Evolutionary conservation across 2,113 vertebrate genomes (phyloP).

Genomic region (Indicator indicator): DNA sequence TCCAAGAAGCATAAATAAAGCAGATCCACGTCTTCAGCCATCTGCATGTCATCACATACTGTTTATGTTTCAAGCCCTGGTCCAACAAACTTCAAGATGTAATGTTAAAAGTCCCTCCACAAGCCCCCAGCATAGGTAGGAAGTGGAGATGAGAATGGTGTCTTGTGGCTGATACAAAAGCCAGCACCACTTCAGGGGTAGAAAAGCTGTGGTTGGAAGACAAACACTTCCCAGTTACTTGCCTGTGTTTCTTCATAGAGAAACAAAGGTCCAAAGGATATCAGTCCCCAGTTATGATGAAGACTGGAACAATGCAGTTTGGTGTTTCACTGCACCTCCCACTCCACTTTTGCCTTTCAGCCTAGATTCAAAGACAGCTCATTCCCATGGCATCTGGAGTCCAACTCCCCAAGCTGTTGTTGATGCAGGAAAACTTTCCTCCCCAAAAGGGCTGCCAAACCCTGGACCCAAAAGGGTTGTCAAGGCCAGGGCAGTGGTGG

Average conservation of each 20-base stretch:
- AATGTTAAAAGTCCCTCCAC: not conserved
- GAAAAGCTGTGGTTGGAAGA: not conserved
- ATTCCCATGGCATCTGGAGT: not conserved
- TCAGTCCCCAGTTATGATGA: fast-evolving
- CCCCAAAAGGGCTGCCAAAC: too few species aligned
- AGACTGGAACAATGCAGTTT: fast-evolving
- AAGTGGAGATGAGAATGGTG: not conserved
- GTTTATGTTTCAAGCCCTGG: not conserved
- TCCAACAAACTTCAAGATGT: not conserved
- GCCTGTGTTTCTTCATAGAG: not conserved
- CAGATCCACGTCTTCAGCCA: not conserved
- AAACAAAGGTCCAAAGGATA: not conserved
- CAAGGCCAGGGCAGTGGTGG: too few species aligned
- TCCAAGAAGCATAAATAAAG: conserved; percentile 16
- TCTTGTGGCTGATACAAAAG: not conserved
- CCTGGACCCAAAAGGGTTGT: too few species aligned
- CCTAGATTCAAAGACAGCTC: not conserved
- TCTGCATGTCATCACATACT: not conserved
- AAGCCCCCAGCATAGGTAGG: fast-evolving
- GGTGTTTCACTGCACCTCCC: not conserved
- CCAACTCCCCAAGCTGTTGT: too few species aligned
- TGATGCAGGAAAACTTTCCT: too few species aligned
- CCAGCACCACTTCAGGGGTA: not conserved
- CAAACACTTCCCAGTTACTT: fast-evolving
- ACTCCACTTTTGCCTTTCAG: not conserved